These are phyloP conservation scores for Helicoverpa assulta DNA, from an alignment of 2,888 invertebrate genomes.

Conservation along the genomic window DNA sequence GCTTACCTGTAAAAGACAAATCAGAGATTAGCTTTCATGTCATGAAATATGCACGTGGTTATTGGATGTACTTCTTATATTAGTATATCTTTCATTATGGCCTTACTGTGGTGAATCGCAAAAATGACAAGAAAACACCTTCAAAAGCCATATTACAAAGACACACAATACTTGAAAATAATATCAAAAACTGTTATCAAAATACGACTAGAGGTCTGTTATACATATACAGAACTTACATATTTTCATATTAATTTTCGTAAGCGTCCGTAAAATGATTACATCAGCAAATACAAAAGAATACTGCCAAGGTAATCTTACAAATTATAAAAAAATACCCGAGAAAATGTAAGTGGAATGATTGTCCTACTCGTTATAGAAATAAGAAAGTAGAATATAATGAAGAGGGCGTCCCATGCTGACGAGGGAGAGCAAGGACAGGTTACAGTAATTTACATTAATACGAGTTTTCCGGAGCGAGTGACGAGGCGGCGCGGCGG, in stretches of 20 bases:
- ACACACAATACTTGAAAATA: background rate
- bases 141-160: too few relatives aligned
- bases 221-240: background rate
- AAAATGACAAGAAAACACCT: too few relatives aligned
- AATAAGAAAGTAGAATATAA: conserved; percentile 53
- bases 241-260: background rate
- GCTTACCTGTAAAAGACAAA: conserved; percentile 49
- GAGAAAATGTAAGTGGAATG: conserved; percentile 39
- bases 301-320: conserved; percentile 40
- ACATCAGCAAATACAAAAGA: conserved; percentile 38
- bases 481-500: conserved; percentile 69
- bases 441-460: conserved; percentile 81
- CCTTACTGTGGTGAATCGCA: too few relatives aligned
- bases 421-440: conserved; percentile 74
- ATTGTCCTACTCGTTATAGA: conserved; percentile 34
- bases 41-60: background rate
- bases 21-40: background rate
- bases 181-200: background rate
- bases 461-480: conserved; percentile 77
- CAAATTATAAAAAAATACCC: conserved; percentile 42
- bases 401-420: conserved; percentile 58
- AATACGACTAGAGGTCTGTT: background rate
- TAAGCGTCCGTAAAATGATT: conserved; percentile 15
- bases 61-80: background rate
- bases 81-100: too few relatives aligned